Base-by-base conservation (phyloP, 2,888 invertebrate species). In the Trisateles emortualis region DNA sequence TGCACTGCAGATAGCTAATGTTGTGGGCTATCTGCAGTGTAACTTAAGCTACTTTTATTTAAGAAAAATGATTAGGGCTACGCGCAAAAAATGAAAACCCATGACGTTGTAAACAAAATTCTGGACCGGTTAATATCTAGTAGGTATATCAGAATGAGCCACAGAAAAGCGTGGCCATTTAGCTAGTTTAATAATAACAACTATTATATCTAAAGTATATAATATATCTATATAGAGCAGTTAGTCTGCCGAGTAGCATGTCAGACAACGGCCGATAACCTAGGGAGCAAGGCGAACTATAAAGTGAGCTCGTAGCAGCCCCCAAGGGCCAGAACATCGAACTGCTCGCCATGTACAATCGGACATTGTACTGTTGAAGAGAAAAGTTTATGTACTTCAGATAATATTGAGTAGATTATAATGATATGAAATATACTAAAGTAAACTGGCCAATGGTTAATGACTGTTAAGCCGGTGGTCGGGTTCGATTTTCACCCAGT, bases 191-290 rank as follows among this genome's bases (percentile, higher is more conserved):
- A 3, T 3, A 9, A 55, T 58, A 58, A 43, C n/a, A 55, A 52
- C 24, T 42, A 42, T 17, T 58, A 54, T 43, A 44, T 44, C 1
- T 39, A 26, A 26, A 14, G 16, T 14, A 30, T 39, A 47, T 30
- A 33, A 30, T 39, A 47, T 30, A 33, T 51, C 49, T 46, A 53
- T 33, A 53, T 48, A 43, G 33, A 44, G 44, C 52, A 45, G 55
- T 66, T 67, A 58, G 53, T 48, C 44, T 16, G 32, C 42, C 29
- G 17, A 59, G 64, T 54, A 54, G 64, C 60, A 43, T 71, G 64
- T 71, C 55, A 58, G 53, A 71, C 67, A 65, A 52, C 53, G 16
- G 58, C 40, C 52, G 54, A 67, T 71, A 68, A 60, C 68, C 72
- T 64, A 59, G 51, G 63, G 60, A 72, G 50, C 47, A 42, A 50